Evolutionary conservation across 1,140 invertebrate genomes (phyloP), one percentile per base, ranked within the genome.

Genomic region (Drosophila ironensis): DNA sequence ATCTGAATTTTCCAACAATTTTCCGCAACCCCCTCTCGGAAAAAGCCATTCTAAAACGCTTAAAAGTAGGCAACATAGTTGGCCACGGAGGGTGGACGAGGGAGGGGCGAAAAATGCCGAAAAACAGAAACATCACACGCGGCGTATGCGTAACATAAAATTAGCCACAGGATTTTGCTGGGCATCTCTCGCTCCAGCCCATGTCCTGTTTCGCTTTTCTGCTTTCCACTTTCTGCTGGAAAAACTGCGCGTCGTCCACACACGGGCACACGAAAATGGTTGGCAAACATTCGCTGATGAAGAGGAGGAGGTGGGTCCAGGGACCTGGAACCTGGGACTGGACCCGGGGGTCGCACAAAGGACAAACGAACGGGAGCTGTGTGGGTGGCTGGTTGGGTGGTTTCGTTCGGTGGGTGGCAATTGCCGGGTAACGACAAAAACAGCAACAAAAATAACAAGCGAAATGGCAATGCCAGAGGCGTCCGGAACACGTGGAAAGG

Each of bases 11-110:
- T 24, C 7, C 7, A 2, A n/a, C n/a, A n/a, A n/a, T n/a, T n/a
- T 4, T 1, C 12, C 6, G 2, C 6, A 3, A 17, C 30, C 9
- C 27, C 20, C 8, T 9, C n/a, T 14, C 12, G 6, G 12, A 38
- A 42, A 52, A 54, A 46, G n/a, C 51, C 47, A 56, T 59, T 66
- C 30, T 57, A 72, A 75, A 82, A 69, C 77, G 77, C 77, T 81
- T 81, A 82, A 76, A 75, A 81, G 53, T 81, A 81, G 77, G 77
- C 76, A 81, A 81, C 67, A 76, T 72, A 81, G 76, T 74, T 80
- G 40, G 28, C 16, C 51, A 48, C 35, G 25, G 25, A 24, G 51
- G 19, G 20, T n/a, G n/a, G n/a, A 48, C 35, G 25, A 20, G 17
- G 51, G 1, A 35, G 50, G n/a, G 52, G 40, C 16, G 56, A 64